Evolutionary conservation across 2,888 invertebrate genomes (phyloP).

Genomic region (Platycnemis pennipes): DNA sequence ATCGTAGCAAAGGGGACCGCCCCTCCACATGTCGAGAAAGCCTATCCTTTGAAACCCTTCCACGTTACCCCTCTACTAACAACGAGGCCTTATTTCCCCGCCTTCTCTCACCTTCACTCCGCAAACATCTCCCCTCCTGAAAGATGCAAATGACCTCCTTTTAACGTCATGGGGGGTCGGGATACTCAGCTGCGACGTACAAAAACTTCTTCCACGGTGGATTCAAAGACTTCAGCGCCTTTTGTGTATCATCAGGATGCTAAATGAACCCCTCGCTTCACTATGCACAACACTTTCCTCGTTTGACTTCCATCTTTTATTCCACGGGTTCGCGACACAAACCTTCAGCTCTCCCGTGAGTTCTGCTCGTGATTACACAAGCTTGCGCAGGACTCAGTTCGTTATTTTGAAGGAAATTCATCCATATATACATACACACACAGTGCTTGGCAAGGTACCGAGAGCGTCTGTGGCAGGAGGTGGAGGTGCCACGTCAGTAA

Average conservation of each 20-base stretch:
- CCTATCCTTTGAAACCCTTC: background rate
- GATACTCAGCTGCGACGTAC: background rate
- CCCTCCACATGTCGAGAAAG: too few species aligned
- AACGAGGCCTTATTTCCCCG: background rate
- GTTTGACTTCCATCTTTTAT: background rate
- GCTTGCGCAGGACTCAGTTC: too few species aligned
- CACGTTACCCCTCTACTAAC: background rate
- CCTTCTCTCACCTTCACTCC: background rate
- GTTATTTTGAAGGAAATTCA: too few species aligned
- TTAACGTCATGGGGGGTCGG: background rate
- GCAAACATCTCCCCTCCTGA: background rate
- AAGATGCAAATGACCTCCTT: conserved; percentile 8
- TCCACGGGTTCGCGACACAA: too few species aligned
- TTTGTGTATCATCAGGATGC: background rate
- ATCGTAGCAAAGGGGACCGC: background rate
- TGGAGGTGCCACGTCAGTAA: too few species aligned
- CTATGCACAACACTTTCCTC: background rate
- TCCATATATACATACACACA: too few species aligned
- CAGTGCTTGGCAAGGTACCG: too few species aligned
- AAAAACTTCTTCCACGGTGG: background rate
- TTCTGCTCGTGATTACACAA: too few species aligned
- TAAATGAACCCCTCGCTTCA: background rate
- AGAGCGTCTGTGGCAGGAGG: too few species aligned
- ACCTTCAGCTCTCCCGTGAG: too few species aligned
- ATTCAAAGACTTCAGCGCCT: background rate